A percentile compares a stretch with the other conserved stretches of the same genome.
Evolutionary conservation across 92 coral and sea anemone species (phyloP).

Genomic region (Actinostola sp.): DNA sequence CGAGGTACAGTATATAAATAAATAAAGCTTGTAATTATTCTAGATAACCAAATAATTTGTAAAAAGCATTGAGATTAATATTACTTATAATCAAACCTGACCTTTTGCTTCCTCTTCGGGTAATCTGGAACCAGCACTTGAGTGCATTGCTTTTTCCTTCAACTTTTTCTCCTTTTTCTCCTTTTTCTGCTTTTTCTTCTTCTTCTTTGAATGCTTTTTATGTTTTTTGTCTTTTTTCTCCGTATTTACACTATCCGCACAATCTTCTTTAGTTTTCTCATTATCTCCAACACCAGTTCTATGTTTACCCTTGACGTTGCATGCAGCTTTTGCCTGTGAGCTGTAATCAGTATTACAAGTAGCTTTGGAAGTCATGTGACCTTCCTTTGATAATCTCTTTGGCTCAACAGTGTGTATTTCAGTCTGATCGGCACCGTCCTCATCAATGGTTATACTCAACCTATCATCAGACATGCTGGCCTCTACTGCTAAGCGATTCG

Average conservation of each 20-base stretch:
- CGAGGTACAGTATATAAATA: too few species aligned
- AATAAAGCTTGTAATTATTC: too few species aligned
- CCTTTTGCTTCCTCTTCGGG: too few species aligned
- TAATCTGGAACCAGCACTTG: neutral
- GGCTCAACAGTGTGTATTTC: neutral
- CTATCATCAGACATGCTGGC: constrained; percentile 1
- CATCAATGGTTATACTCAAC: constrained; percentile 3
- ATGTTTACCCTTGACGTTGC: neutral
- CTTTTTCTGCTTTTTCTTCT: constrained; percentile 41
- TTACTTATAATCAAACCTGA: too few species aligned
- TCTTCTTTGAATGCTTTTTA: constrained; percentile 40
- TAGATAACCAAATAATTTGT: too few species aligned
- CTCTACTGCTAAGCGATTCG: neutral
- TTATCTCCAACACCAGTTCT: constrained; percentile 1
- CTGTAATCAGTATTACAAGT: neutral
- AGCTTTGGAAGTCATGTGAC: too few species aligned
- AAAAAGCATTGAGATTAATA: too few species aligned
- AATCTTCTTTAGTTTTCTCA: neutral
- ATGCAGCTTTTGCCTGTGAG: neutral
- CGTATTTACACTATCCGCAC: neutral
- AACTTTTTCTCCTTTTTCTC: constrained; percentile 11
- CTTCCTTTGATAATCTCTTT: too few species aligned
- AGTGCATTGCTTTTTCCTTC: constrained; percentile 6
- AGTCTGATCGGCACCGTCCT: neutral
- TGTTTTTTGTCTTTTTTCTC: constrained; percentile 29